These are phyloP conservation scores for Drosophila leonis DNA, from an alignment of 2,888 invertebrate species.

Conservation along the genomic window DNA sequence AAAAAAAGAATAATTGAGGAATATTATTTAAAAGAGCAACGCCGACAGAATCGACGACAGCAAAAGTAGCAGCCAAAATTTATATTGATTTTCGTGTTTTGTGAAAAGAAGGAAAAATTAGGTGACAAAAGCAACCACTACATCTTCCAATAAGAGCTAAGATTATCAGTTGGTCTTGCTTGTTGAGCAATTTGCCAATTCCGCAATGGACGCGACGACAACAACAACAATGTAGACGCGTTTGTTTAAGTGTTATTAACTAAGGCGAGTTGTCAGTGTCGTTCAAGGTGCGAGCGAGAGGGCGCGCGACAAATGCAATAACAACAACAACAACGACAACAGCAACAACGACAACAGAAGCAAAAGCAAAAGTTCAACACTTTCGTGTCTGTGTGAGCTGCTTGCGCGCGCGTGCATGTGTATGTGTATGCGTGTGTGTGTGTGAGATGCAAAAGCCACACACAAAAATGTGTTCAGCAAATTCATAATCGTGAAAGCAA, in stretches of 20 bases:
- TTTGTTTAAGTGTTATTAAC: slow-evolving; percentile 39
- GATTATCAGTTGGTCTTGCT: slow-evolving; percentile 50
- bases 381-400: slow-evolving; percentile 25
- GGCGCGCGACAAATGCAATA: slow-evolving; percentile 46
- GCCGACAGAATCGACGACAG: slow-evolving; percentile 16
- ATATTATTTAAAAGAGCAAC: slow-evolving; percentile 39
- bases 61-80: slow-evolving; percentile 22
- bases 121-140: slow-evolving; percentile 60
- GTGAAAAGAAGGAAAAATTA: slow-evolving; percentile 33
- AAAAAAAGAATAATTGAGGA: slow-evolving; percentile 17
- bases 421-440: slow-evolving; percentile 14
- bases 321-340: slow-evolving; percentile 45
- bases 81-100: slow-evolving; percentile 69
- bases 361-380: slow-evolving; percentile 62
- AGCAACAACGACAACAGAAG: slow-evolving; percentile 25
- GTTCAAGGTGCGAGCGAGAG: slow-evolving; percentile 25
- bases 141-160: slow-evolving; percentile 30
- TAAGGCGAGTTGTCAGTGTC: slow-evolving; percentile 37
- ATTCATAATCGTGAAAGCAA: slow-evolving; percentile 38
- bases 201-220: slow-evolving; percentile 29
- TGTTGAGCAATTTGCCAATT: slow-evolving; percentile 49
- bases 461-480: slow-evolving; percentile 47
- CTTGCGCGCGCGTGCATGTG: slow-evolving; percentile 3
- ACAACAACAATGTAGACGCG: slow-evolving; percentile 32
- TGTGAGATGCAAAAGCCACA: slow-evolving; percentile 55